Conservation (phyloP, 2,113 vertebrate genomes). For the Cinclus cinclus region DNA sequence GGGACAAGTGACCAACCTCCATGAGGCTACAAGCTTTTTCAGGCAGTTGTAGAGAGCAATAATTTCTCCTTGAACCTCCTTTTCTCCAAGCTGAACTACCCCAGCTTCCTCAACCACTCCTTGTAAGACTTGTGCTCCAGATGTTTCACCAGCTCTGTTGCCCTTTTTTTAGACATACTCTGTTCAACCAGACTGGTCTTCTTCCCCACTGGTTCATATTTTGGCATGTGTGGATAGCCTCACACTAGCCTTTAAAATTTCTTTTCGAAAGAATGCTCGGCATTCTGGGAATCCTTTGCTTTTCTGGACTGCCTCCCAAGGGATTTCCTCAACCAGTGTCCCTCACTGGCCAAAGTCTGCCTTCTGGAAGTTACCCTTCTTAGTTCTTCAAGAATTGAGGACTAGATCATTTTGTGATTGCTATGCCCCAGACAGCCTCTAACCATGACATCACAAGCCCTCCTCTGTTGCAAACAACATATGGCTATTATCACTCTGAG, state of each 20-base stretch:
- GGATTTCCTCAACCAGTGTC: not conserved
- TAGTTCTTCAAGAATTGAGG: not conserved
- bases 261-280: not conserved
- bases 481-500: not conserved
- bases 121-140: not conserved
- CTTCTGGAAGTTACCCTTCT: not conserved
- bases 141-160: not conserved
- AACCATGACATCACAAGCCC: not conserved
- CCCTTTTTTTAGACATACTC: not conserved
- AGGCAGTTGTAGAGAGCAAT: not conserved
- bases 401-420: not conserved
- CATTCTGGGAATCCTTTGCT: not conserved
- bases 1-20: not conserved
- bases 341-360: not conserved
- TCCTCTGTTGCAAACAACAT: not conserved
- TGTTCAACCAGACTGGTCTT: not conserved
- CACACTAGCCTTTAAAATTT: not conserved
- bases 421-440: not conserved
- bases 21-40: not conserved
- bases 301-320: not conserved
- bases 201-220: not conserved
- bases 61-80: not conserved
- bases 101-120: fast-evolving
- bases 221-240: not conserved
- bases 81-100: not conserved